These are phyloP conservation scores for Pseudococcus viburni DNA, from an alignment of 2,888 invertebrate genomes.

Conservation along the genomic window DNA sequence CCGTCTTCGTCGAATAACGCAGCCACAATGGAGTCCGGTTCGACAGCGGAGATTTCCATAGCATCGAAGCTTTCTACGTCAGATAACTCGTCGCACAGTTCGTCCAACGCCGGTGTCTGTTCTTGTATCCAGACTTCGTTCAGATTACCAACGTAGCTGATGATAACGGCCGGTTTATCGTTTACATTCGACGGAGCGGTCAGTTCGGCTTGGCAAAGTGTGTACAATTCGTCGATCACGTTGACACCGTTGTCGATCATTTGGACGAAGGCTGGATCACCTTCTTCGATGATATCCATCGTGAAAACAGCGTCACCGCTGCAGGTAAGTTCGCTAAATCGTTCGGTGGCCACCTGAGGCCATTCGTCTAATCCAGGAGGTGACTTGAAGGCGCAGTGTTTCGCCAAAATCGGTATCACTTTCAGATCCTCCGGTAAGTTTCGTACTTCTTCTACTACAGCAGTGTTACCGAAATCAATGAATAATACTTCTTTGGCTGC, in stretches of 20 bases:
- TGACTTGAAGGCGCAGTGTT: conserved; percentile 71
- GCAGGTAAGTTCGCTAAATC: conserved; percentile 58
- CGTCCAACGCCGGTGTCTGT: conserved; percentile 48
- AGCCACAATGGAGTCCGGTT: conserved; percentile 74
- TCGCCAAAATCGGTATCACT: conserved; percentile 75
- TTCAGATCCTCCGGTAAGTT: conserved; percentile 77
- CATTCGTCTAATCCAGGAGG: conserved; percentile 69
- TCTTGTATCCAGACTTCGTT: conserved; percentile 55
- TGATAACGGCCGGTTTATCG: neutral
- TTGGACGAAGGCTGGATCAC: conserved; percentile 60
- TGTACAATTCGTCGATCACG: conserved; percentile 55
- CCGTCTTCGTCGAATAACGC: conserved; percentile 79
- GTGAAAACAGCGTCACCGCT: conserved; percentile 7
- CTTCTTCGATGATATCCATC: conserved; percentile 52
- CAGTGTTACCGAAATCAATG: conserved; percentile 81
- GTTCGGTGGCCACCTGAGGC: conserved; percentile 55
- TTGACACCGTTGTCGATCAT: conserved; percentile 30
- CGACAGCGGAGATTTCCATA: neutral
- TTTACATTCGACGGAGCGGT: conserved; percentile 39
- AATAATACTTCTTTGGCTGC: conserved; percentile 78
- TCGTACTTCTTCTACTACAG: conserved; percentile 76
- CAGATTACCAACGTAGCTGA: conserved; percentile 25
- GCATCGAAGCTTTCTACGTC: conserved; percentile 53
- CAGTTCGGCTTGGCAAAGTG: conserved; percentile 56
- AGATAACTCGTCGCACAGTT: conserved; percentile 50